Evolutionary conservation across 1,140 invertebrate species (phyloP), one percentile per base, ranked within the genome.

Genomic region (Bursaphelenchus mucronatus): DNA sequence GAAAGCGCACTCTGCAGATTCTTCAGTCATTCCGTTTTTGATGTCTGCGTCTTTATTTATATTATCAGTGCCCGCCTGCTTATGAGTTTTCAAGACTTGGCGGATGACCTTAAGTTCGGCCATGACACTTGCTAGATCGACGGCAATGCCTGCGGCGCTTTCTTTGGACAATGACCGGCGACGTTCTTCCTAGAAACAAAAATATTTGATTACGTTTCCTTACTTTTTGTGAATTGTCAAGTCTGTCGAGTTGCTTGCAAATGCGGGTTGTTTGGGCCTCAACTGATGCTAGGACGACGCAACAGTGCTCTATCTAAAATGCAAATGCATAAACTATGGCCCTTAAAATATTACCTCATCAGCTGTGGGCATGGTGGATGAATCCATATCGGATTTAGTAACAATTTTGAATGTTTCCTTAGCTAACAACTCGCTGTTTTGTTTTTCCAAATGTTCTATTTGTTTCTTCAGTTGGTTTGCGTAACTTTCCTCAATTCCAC

Each of bases 251-350:
- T 41, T 74, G 74, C 62, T 78, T 78, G 19, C 56, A 65, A 11
- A 78, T 61, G n/a, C 76, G 30, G 46, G 53, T 61, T 19, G 77
- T 77, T 46, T 78, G 76, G 3, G 76, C 65, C 46, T 78, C 76
- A n/a, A 78, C 67, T 17, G 76, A 66, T n/a, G 77, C 76, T 30
- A 78, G 39, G 0, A 80, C 65, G 11, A 67, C 71, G 52, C 74
- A 80, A 54, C 73, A 76, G 17, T 79, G 77, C 47, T 78, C 76
- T 17, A 80, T 76, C 71, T 76, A 17, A 40, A 68, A 55, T 17
- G n/a, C 17, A 17, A 67, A 15, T 3, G 63, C 55, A 30, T 3
- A 30, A 30, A 5, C 2, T 30, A 5, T 15, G 15, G 0, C 3
- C n/a, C 39, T n/a, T n/a, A 63, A 41, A 69, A 58, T 15, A 13